These are phyloP conservation scores for Platycheirus rosarum DNA, from an alignment of 2,888 invertebrate species.

Conservation along the genomic window DNA sequence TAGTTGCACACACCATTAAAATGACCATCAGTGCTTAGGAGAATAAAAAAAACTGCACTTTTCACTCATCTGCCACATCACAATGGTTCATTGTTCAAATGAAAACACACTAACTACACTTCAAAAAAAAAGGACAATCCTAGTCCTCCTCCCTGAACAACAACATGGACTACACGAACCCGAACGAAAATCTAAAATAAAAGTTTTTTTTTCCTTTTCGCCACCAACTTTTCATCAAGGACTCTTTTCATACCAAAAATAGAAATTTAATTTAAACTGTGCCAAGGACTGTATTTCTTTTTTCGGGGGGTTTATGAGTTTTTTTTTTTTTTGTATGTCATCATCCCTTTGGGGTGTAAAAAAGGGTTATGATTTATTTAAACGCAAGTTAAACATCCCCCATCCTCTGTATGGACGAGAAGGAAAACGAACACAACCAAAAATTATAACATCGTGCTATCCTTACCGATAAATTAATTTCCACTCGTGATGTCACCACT, in stretches of 20 bases:
- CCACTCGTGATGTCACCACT: slow-evolving; percentile 50
- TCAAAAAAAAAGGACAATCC: slow-evolving; percentile 52
- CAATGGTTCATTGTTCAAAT: slow-evolving; percentile 47
- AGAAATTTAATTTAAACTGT: slow-evolving; percentile 73
- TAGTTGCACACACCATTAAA: slow-evolving; percentile 25
- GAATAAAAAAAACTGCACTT: slow-evolving; percentile 23
- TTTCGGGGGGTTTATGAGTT: not conserved
- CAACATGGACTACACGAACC: slow-evolving; percentile 27
- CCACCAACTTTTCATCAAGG: slow-evolving; percentile 65
- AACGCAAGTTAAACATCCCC: slow-evolving; percentile 22
- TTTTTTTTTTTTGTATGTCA: slow-evolving; percentile 17
- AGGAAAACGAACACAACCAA: not conserved
- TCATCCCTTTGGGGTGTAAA: slow-evolving; percentile 23
- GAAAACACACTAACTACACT: slow-evolving; percentile 34
- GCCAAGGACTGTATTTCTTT: slow-evolving; percentile 59
- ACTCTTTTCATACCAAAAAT: slow-evolving; percentile 64
- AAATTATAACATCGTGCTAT: slow-evolving; percentile 13
- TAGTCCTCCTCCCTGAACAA: slow-evolving; percentile 24
- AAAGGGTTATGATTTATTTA: slow-evolving; percentile 50
- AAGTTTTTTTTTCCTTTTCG: slow-evolving; percentile 25
- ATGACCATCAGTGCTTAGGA: slow-evolving; percentile 11
- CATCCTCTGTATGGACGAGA: not conserved
- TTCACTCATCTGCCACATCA: slow-evolving; percentile 43
- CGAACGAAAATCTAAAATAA: slow-evolving; percentile 27
- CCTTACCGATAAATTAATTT: slow-evolving; percentile 69